Evolutionary conservation across 2,113 vertebrate species (phyloP), one percentile per base, ranked within the genome.

Genomic region (Pollachius pollachius): DNA sequence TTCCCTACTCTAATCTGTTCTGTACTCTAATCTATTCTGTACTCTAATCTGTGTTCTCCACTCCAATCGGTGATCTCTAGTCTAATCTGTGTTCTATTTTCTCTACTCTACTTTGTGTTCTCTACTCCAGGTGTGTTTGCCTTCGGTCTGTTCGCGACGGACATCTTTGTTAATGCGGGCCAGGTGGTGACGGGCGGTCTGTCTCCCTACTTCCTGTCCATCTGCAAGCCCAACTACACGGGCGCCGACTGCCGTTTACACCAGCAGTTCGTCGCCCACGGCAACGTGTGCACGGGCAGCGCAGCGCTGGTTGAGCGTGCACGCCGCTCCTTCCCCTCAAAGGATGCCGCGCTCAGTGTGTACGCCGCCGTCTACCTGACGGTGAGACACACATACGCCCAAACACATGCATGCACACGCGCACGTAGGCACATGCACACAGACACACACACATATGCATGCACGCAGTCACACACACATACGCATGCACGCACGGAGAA

Each of bases 201-300:
- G 62, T 93, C 97, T 4, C 97, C 97, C 0, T 99, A 97, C 91
- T 99, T 98, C 89, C 91, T 99, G 85, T 97, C 94, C 0, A 95
- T 98, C 27, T 99, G 97, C 87, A 98, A 98, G 79, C 97, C 97
- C 30, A 99, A 99, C 90, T 99, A 98, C 86, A 99, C 96, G 2
- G 94, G 94, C 52, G 85, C 91, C 0, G 95, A 97, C 81, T 99
- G 97, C 71, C 94, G 84, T 19, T 88, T 89, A 11, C 94, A 94
- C 74, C 94, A 96, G 58, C 94, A 96, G 88, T 99, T 99, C 71
- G 92, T 98, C 76, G 84, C 89, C 89, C 95, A 94, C 0, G 94
- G 94, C 67, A 95, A 96, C 92, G 94, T 98, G 91, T 99, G 97
- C 86, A 98, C 96, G 0, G 97, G 97, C 17, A 94, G 95, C 80